Base-by-base conservation (phyloP, 2,797 vertebrate genomes). In the Zenarchopterus dispar region DNA sequence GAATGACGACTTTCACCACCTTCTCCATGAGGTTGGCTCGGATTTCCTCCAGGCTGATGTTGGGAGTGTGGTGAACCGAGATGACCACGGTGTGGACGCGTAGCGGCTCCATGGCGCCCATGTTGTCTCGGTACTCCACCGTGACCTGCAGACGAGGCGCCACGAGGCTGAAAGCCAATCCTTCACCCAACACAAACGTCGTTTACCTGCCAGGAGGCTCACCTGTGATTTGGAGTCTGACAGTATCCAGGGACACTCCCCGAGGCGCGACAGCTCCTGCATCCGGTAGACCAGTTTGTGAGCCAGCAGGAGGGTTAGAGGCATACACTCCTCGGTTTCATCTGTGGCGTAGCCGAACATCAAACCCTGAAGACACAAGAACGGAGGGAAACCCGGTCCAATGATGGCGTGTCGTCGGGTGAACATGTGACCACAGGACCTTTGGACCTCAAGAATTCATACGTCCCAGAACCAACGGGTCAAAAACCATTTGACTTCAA, bases 271-370 rank as follows among this genome's bases (percentile, higher is more conserved):
- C 47, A 94, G 84, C 68, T 91, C 81, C 81, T 81, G 93, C 77
- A 94, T 81, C 75, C 75, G 91, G 52, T 75, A 56, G 71, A 88
- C 90, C 58, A 93, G 84, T 62, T 90, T 92, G 58, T 94, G 93
- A 26, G 91, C 93, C 70, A 94, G 47, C 0, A 93, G 70, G 62
- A 94, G 44, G 55, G 91, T 93, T 62, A 94, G 46, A 0, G 93
- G 91, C 92, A 94, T 94, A 22, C 88, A 94, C 83, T 94, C 93
- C n/a, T 93, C 90, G 0, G 92, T 95, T 85, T 94, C 93, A 60
- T 94, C 91, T 0, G 86, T 93, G 56, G 93, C 94, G 43, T 92
- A 95, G 41, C 92, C 94, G 55, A 95, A 95, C 92, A 95, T 94
- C 64, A 95, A 66, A 59, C 93, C 92, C 93, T 94, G 74, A 41